phyloP scores from a whole-genome alignment of 2,797 vertebrate species.

The Lagodon rhomboides region DNA sequence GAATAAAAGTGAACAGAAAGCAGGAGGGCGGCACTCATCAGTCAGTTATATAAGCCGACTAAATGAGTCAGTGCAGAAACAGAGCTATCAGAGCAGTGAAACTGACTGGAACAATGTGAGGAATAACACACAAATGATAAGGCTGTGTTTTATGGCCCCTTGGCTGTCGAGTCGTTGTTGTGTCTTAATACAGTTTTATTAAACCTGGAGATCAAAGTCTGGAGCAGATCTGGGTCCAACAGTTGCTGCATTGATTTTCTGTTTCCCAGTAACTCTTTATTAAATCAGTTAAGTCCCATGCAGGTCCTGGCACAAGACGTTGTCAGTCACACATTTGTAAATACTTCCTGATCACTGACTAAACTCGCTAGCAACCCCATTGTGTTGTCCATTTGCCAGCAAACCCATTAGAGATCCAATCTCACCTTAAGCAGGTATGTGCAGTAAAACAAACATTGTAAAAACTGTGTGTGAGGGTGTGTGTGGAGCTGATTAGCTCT shows the following conservation, averaged over 20 bases:
- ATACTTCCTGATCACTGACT: conserved; percentile 21
- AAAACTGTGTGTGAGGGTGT: conserved; percentile 23
- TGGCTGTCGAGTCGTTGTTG: conserved; percentile 48
- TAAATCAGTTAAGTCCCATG: conserved; percentile 6
- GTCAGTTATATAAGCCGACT: conserved; percentile 64
- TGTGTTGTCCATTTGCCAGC: conserved; percentile 37
- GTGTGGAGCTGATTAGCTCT: conserved; percentile 26
- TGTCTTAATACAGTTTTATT: conserved; percentile 39
- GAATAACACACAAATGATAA: conserved; percentile 54
- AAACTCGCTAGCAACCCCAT: conserved; percentile 8
- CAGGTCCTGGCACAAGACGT: conserved; percentile 12
- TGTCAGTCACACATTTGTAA: conserved; percentile 9
- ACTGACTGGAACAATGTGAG: conserved; percentile 39
- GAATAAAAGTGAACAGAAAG: conserved; percentile 40
- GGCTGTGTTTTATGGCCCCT: conserved; percentile 26
- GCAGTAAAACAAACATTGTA: conserved; percentile 44
- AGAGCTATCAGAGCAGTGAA: conserved; percentile 49
- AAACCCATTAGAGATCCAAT: conserved; percentile 40
- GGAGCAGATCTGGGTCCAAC: conserved; percentile 9
- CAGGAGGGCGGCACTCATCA: conserved; percentile 43
- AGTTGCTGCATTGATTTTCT: conserved; percentile 8
- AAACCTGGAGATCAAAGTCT: conserved; percentile 37
- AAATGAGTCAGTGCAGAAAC: conserved; percentile 65
- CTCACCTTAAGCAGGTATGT: conserved; percentile 24
- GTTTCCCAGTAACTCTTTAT: conserved; percentile 22